Evolutionary conservation across 1,140 invertebrate species (phyloP).

Genomic region (Brachionus rubens): DNA sequence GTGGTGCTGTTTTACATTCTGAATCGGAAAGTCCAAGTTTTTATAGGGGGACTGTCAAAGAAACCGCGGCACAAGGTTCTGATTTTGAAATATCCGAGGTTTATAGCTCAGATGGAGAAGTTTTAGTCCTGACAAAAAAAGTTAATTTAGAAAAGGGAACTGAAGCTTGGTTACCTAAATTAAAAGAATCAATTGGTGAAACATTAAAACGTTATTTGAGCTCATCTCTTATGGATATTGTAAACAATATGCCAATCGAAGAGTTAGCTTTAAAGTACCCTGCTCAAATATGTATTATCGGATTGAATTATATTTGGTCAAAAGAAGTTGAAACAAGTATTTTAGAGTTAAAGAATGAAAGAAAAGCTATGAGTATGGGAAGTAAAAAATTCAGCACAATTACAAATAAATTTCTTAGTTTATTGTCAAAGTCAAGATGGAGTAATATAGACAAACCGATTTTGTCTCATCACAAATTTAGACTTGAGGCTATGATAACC

Average conservation of each 20-base stretch:
- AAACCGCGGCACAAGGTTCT: constrained; percentile 50
- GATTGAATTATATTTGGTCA: constrained; percentile 56
- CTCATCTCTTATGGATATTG: constrained; percentile 54
- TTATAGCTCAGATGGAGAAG: constrained; percentile 56
- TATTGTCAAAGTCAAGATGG: constrained; percentile 52
- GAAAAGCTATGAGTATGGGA: constrained; percentile 55
- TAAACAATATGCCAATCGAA: constrained; percentile 54
- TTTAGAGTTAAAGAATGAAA: constrained; percentile 55
- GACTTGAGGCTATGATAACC: constrained; percentile 57
- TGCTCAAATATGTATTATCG: constrained; percentile 12
- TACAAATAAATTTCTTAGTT: constrained; percentile 52
- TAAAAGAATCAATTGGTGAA: constrained; percentile 54
- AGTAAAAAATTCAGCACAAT: constrained; percentile 53
- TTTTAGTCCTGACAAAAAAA: constrained; percentile 53
- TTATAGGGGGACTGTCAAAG: background rate
- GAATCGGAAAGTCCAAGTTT: background rate
- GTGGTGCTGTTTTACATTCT: background rate
- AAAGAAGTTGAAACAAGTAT: constrained; percentile 57
- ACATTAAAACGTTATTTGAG: constrained; percentile 53
- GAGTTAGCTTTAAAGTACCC: constrained; percentile 57
- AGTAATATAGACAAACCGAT: constrained; percentile 55
- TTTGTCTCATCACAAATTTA: constrained; percentile 55
- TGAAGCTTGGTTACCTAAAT: constrained; percentile 55
- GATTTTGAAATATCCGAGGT: constrained; percentile 53
- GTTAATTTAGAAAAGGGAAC: constrained; percentile 55